Base-by-base conservation (phyloP, 2,888 invertebrate species). In the Troides oblongomaculatus region DNA sequence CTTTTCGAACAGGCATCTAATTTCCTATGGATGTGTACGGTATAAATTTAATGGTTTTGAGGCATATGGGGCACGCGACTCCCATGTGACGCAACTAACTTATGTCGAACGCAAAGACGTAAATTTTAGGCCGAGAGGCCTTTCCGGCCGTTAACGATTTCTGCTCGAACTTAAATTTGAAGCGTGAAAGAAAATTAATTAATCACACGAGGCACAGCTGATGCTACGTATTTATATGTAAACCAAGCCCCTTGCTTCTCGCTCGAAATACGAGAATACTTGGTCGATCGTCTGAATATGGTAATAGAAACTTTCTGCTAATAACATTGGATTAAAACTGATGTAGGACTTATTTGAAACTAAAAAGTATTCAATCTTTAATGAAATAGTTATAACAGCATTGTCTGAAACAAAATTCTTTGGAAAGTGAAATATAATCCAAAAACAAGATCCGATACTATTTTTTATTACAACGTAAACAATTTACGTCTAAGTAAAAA, bases 151-250 rank as follows among this genome's bases (percentile, higher is more conserved):
- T 85, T 90, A 91, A 90, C 85, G 86, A 90, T 90, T 90, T 86
- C 83, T 79, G 83, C 81, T 85, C 77, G 75, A 86, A 88, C 84
- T 88, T 85, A 87, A 86, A 87, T 86, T 87, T 78, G 82, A 85
- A 88, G 85, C 85, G 86, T 87, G 85, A 89, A 90, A 90, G 89
- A 90, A 89, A 89, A 88, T 88, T 87, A 89, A 91, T 90, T 89
- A 90, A 89, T 89, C 86, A 89, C 87, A 88, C 80, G 81, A 84
- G 83, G 80, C 79, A 81, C 80, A 77, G 76, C 78, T 74, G 73
- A 77, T 75, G 73, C 71, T 73, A 66, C 21, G 66, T 63, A n/a
- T n/a, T 53, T 53, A 66, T 57, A 62, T 66, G 60, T 68, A 59
- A 68, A 60, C 66, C 68, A 57, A 64, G 68, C 68, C 69, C 69